Evolutionary conservation across 2,888 invertebrate species (phyloP), one percentile per base, ranked within the genome.

Genomic region (Tinea pellionella): DNA sequence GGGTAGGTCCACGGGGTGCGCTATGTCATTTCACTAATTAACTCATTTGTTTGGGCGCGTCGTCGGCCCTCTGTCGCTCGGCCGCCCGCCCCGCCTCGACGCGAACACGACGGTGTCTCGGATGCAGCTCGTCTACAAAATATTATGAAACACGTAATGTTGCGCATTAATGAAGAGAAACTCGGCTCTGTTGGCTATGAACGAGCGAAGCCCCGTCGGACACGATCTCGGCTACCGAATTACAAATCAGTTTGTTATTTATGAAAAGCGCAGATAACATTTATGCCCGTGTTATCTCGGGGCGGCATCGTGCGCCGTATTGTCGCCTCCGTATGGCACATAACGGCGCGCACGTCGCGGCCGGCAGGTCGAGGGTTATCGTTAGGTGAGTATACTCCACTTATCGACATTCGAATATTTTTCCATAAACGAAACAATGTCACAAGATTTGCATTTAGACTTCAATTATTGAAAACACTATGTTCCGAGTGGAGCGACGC

Each of bases 31-130:
- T 32, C 42, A 59, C 42, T 59, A 59, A 59, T 59, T 41, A 59
- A 42, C 59, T 59, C 42, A 42, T 59, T 59, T 53, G 57, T 59
- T 59, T 53, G 57, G 57, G 41, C 16, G 59, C 59, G 59, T 19
- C 41, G 24, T 24, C 6, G 24, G 24, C 24, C 24, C 24, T 24
- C 24, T 24, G 24, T 2, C 24, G 3, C 24, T 6, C 24, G 2
- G 24, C 24, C 24, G 3, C 24, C 6, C 24, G 37, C 16, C 57
- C 32, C 41, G 2, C 42, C 19, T 8, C 12, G 53, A 4, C 51
- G 13, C 15, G 47, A 13, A 12, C 47, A 47, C 47, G 47, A 13
- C 42, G 13, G 3, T n/a, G 37, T 3, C 42, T n/a, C 42, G 12
- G 42, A 42, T 24, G 24, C 24, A 24, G 24, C 24, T 24, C 24